Evolutionary conservation across 2,888 invertebrate species (phyloP).

Genomic region (Acanthosepion pharaonis): DNA sequence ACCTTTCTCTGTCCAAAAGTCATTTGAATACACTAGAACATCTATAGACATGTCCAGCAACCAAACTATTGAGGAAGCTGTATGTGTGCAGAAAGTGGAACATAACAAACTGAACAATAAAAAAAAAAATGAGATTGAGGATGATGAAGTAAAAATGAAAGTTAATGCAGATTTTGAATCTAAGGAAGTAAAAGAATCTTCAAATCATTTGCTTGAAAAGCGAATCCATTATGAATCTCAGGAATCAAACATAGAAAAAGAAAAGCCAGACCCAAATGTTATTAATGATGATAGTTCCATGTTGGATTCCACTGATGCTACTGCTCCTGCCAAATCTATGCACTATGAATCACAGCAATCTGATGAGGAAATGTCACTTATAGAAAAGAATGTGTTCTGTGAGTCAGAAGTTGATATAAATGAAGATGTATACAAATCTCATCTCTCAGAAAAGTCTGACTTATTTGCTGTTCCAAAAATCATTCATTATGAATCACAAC

Average conservation of each 20-base stretch:
- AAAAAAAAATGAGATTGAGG: background rate
- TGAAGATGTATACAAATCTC: background rate
- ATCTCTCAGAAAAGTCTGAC: background rate
- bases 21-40: background rate
- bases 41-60: background rate
- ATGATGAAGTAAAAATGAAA: background rate
- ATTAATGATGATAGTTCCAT: background rate
- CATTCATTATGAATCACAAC: slow-evolving; percentile 37
- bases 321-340: background rate
- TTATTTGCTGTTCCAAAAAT: background rate
- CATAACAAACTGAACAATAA: background rate
- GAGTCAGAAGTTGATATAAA: background rate
- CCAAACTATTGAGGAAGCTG: slow-evolving; percentile 25
- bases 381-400: background rate
- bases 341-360: no score
- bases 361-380: background rate
- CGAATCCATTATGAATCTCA: background rate
- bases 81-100: background rate
- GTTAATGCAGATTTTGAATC: no score
- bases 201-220: background rate
- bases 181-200: background rate
- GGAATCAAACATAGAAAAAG: background rate
- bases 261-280: background rate
- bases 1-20: background rate
- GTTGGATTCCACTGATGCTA: background rate